A percentile compares a stretch with the other conserved stretches of the same genome.
Conservation (phyloP, 2,797 vertebrate genomes). For the Lithobates sylvaticus region DNA sequence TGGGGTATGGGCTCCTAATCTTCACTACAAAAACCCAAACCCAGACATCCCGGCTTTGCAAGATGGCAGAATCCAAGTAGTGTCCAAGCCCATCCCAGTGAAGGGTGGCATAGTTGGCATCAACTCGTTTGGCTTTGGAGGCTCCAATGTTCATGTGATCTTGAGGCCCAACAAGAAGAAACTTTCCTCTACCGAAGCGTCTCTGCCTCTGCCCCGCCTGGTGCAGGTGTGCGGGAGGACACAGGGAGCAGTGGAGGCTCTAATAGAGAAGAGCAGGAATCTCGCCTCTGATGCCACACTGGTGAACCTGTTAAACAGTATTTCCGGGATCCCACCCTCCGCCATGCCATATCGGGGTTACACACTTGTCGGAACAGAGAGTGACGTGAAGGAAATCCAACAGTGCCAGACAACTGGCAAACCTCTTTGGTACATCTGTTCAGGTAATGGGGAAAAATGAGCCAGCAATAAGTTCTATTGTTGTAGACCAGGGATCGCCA, state of each 20-base stretch:
- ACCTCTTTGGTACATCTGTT: slow-evolving; percentile 94
- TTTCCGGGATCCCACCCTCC: slow-evolving; percentile 75
- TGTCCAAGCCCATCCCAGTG: slow-evolving; percentile 82
- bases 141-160: slow-evolving; percentile 93
- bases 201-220: slow-evolving; percentile 72
- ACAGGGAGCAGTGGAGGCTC: slow-evolving; percentile 76
- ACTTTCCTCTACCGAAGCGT: background rate
- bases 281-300: slow-evolving; percentile 75
- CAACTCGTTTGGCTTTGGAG: slow-evolving; percentile 97
- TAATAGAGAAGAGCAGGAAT: slow-evolving; percentile 81
- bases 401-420: slow-evolving; percentile 75
- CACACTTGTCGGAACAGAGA: slow-evolving; percentile 79
- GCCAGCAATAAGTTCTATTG: too few species aligned
- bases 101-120: slow-evolving; percentile 86
- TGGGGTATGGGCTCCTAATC: slow-evolving; percentile 93
- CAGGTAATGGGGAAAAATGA: slow-evolving; percentile 77
- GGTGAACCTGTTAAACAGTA: slow-evolving; percentile 84
- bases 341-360: slow-evolving; percentile 92
- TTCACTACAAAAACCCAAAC: slow-evolving; percentile 90
- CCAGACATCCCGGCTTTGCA: slow-evolving; percentile 87
- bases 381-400: slow-evolving; percentile 79
- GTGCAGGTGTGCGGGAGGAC: slow-evolving; percentile 91
- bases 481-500: too few species aligned
- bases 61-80: slow-evolving; percentile 84
- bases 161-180: slow-evolving; percentile 79